phyloP scores from a whole-genome alignment of 1,140 invertebrate species.

The Drosophila punjabiensis region DNA sequence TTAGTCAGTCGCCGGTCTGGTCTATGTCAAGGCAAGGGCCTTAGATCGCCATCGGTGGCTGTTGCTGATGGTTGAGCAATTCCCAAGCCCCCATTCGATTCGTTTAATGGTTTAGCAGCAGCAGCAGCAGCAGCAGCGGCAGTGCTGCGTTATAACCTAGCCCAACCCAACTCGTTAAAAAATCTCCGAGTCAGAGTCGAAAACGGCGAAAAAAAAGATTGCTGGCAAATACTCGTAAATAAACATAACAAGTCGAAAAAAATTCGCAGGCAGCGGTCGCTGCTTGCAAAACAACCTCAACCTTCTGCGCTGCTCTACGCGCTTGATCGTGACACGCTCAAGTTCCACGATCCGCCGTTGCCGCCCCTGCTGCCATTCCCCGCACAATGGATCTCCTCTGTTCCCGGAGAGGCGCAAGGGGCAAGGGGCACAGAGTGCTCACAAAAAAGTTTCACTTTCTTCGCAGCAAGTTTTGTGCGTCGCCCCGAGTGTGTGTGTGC shows the following conservation, averaged over 20 bases:
- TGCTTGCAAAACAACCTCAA: slow-evolving; percentile 75
- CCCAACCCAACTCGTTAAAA: slow-evolving; percentile 68
- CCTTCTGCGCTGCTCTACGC: slow-evolving; percentile 69
- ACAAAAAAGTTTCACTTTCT: slow-evolving; percentile 81
- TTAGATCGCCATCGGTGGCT: slow-evolving; percentile 45
- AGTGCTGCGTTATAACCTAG: slow-evolving; percentile 64
- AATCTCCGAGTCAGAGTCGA: slow-evolving; percentile 34
- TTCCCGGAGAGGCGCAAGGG: slow-evolving; percentile 41
- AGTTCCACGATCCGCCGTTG: slow-evolving; percentile 44
- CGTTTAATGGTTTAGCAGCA: slow-evolving; percentile 51
- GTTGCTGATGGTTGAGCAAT: slow-evolving; percentile 57
- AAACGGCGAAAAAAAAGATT: slow-evolving; percentile 33
- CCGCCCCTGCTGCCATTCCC: slow-evolving; percentile 25
- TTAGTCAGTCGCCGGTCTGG: slow-evolving; percentile 62
- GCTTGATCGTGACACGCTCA: slow-evolving; percentile 69
- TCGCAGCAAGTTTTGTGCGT: slow-evolving; percentile 79
- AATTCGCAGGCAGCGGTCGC: slow-evolving; percentile 40
- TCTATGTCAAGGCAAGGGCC: slow-evolving; percentile 72
- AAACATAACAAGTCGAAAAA: slow-evolving; percentile 43
- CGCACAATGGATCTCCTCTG: neutral
- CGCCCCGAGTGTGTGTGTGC: slow-evolving; percentile 21
- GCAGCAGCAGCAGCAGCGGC: neutral
- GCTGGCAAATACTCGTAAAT: slow-evolving; percentile 33
- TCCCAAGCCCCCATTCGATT: slow-evolving; percentile 57
- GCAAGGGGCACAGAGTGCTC: slow-evolving; percentile 21